Conservation (phyloP, 2,113 vertebrate species). For the Scartelaos histophorus region DNA sequence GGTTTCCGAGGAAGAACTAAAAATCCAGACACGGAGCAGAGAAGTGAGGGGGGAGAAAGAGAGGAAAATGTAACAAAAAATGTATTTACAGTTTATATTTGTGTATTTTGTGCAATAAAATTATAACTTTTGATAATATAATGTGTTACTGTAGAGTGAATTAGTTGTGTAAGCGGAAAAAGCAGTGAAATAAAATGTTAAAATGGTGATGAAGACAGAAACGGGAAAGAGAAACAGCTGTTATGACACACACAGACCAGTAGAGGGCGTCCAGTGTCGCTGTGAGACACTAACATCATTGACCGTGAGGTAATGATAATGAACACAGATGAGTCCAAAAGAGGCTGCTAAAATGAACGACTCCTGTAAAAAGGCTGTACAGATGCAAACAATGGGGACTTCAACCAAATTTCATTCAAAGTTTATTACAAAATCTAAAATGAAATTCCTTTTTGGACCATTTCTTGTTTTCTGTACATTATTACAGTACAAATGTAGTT, state of each 20-base stretch:
- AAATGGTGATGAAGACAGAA: conserved; percentile 18
- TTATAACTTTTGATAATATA: background rate
- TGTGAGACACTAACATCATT: conserved; percentile 51
- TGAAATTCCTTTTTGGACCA: too few relatives aligned
- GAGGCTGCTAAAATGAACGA: conserved; percentile 24
- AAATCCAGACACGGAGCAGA: conserved; percentile 80
- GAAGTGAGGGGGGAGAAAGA: conserved; percentile 66
- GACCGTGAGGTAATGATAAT: conserved; percentile 53
- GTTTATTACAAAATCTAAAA: too few relatives aligned
- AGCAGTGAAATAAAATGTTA: background rate
- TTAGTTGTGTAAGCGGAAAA: conserved; percentile 27
- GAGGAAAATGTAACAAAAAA: conserved; percentile 72
- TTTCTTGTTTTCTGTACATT: too few relatives aligned
- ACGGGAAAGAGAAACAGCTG: conserved; percentile 30
- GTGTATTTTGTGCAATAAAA: conserved; percentile 11
- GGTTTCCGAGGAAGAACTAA: conserved; percentile 99
- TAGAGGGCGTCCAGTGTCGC: conserved; percentile 48
- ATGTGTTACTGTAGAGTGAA: background rate
- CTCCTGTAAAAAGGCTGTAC: conserved; percentile 32
- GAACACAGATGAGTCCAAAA: conserved; percentile 29
- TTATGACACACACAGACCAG: conserved; percentile 9
- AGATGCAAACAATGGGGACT: conserved; percentile 13
- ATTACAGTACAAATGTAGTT: too few relatives aligned
- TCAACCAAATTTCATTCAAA: too few relatives aligned
- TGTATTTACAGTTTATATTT: conserved; percentile 34